Conservation (phyloP, 2,113 vertebrate species). For the Scartelaos histophorus region DNA sequence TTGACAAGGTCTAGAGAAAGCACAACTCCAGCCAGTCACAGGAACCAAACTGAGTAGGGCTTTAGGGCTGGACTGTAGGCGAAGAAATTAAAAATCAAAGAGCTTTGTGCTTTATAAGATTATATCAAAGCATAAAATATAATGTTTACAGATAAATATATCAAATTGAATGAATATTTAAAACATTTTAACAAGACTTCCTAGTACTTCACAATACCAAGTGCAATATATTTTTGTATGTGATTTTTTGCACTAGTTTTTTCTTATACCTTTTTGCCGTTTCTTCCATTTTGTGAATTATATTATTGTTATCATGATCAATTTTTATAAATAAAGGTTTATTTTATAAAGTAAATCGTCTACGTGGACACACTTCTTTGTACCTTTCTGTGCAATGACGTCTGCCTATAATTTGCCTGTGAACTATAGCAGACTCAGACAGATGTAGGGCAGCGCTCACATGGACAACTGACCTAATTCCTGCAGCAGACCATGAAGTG, state of each 20-base stretch:
- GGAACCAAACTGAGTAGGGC: constrained; percentile 36
- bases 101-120: constrained; percentile 23
- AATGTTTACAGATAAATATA: constrained; percentile 67
- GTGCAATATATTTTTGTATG: constrained; percentile 76
- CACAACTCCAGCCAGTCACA: constrained; percentile 53
- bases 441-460: constrained; percentile 26
- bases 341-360: constrained; percentile 61
- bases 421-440: not conserved
- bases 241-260: constrained; percentile 64
- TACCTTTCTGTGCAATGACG: not conserved
- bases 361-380: not conserved
- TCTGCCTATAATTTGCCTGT: not conserved
- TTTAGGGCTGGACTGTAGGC: constrained; percentile 36
- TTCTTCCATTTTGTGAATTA: constrained; percentile 65
- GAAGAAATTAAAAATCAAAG: constrained; percentile 11
- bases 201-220: constrained; percentile 54
- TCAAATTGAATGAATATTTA: constrained; percentile 47
- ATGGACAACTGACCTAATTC: constrained; percentile 31
- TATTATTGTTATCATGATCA: constrained; percentile 53
- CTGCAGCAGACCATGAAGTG: not conserved
- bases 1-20: constrained; percentile 42
- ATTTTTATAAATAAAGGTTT: constrained; percentile 69
- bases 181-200: constrained; percentile 60
- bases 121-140: constrained; percentile 15
- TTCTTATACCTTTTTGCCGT: constrained; percentile 59